phyloP scores from a whole-genome alignment of 2,113 vertebrate genomes.

The Grallaria varia region DNA sequence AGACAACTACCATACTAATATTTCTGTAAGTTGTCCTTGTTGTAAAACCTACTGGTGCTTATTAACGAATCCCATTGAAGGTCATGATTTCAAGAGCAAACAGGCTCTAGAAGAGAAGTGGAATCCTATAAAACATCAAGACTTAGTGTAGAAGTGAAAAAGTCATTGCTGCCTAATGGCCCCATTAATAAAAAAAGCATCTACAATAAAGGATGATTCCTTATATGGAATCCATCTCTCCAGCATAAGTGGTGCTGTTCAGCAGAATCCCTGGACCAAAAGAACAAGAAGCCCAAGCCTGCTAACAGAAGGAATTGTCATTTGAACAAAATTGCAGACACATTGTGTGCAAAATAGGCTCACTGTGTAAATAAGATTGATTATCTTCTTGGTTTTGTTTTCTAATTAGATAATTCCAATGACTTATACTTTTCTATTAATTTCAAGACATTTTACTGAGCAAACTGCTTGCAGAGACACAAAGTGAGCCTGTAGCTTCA shows the following conservation, averaged over 20 bases:
- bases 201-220: not conserved
- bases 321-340: not conserved
- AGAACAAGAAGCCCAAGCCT: not conserved
- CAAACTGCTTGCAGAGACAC: not conserved
- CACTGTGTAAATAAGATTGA: not conserved
- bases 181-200: not conserved
- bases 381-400: not conserved
- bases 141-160: not conserved
- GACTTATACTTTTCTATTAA: not conserved
- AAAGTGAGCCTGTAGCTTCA: not conserved
- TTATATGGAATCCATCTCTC: not conserved
- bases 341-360: not conserved
- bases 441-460: not conserved
- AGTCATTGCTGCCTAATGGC: not conserved
- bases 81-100: not conserved
- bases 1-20: not conserved
- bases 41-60: not conserved
- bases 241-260: not conserved
- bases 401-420: not conserved
- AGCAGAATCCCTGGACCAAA: not conserved
- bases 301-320: rapidly evolving
- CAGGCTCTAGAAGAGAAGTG: not conserved
- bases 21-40: not conserved
- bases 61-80: not conserved
- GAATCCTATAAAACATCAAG: not conserved